Evolutionary conservation across 2,797 vertebrate genomes (phyloP).

Genomic region (Delichon dasypus): DNA sequence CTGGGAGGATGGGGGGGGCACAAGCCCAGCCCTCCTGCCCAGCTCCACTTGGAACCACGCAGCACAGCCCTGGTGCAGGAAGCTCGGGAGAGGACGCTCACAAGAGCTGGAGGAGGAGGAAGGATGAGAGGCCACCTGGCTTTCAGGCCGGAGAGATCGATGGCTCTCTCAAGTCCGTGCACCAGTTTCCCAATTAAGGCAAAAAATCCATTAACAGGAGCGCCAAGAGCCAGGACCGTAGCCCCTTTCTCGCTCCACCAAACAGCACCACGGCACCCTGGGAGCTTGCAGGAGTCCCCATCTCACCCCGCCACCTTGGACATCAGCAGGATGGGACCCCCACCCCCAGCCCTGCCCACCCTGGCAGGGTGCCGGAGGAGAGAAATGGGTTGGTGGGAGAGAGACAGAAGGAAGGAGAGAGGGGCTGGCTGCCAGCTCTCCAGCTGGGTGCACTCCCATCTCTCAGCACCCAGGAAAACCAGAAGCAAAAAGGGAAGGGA

Average conservation of each 20-base stretch:
- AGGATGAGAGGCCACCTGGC: slow-evolving; percentile 72
- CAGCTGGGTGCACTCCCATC: slow-evolving; percentile 15
- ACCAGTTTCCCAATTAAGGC: slow-evolving; percentile 44
- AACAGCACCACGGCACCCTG: neutral
- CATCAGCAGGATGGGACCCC: neutral
- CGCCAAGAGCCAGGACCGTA: neutral
- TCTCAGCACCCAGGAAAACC: slow-evolving; percentile 54
- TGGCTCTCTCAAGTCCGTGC: slow-evolving; percentile 45
- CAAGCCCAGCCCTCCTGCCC: slow-evolving; percentile 55
- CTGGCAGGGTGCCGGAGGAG: slow-evolving; percentile 10
- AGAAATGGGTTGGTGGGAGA: slow-evolving; percentile 48
- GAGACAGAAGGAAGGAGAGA: slow-evolving; percentile 61
- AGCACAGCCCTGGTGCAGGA: slow-evolving; percentile 73
- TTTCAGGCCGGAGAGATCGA: slow-evolving; percentile 68
- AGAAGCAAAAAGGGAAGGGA: slow-evolving; percentile 52
- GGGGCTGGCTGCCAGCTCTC: slow-evolving; percentile 42
- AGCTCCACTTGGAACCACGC: slow-evolving; percentile 71
- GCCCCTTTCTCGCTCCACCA: slow-evolving; percentile 53
- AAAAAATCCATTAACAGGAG: slow-evolving; percentile 49
- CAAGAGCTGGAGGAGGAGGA: slow-evolving; percentile 58
- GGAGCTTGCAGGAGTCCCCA: neutral
- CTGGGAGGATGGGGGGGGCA: neutral
- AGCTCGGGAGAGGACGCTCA: slow-evolving; percentile 74
- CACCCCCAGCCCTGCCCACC: neutral
- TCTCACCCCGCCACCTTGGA: neutral